These are phyloP conservation scores for Furnarius figulus DNA, from an alignment of 2,113 vertebrate species.

Conservation along the genomic window DNA sequence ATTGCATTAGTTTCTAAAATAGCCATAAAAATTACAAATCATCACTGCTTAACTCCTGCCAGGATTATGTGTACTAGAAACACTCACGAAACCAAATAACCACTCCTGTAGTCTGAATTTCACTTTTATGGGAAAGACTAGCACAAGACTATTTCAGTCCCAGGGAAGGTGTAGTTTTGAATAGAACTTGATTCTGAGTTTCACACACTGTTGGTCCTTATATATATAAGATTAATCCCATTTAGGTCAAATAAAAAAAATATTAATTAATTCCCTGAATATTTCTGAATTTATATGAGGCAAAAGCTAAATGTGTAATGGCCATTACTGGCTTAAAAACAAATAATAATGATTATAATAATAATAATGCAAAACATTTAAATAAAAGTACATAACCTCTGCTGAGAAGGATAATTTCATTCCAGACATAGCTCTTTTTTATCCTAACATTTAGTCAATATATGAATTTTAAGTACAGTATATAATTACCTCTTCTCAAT, in stretches of 20 bases:
- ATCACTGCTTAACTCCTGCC: not conserved
- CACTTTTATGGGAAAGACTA: not conserved
- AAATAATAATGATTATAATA: too few relatives aligned
- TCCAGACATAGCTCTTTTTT: not conserved
- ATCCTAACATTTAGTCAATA: not conserved
- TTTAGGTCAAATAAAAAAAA: not conserved
- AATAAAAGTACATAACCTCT: not conserved
- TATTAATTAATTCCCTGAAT: not conserved
- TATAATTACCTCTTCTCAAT: conserved; percentile 6
- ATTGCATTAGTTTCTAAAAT: not conserved
- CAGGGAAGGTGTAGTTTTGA: not conserved
- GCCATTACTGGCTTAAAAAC: not conserved
- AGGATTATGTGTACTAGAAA: not conserved
- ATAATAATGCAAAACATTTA: not conserved
- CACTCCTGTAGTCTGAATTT: not conserved
- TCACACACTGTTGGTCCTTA: not conserved
- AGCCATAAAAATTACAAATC: not conserved
- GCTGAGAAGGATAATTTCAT: not conserved
- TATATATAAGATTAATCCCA: not conserved
- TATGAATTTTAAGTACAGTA: not conserved
- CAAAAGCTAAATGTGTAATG: not conserved
- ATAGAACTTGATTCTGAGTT: not conserved
- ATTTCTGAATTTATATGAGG: not conserved
- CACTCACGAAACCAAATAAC: not conserved
- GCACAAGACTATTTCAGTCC: not conserved